Conservation (phyloP, 2,113 vertebrate genomes). For the Puma concolor region DNA sequence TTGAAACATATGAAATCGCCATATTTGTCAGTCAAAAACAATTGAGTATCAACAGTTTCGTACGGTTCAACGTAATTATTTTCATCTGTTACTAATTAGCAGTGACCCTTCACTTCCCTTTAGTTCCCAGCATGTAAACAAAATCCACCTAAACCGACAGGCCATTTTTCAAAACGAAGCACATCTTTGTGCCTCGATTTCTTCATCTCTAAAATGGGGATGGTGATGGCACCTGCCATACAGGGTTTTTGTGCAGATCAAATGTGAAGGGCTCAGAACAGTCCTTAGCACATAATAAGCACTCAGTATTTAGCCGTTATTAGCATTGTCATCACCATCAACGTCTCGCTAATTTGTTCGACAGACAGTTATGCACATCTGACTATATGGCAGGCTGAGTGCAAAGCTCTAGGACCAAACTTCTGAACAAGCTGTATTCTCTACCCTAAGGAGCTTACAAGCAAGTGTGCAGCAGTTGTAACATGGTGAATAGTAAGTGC, state of each 20-base stretch:
- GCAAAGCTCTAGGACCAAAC: neutral
- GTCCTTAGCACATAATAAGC: neutral
- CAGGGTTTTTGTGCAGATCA: neutral
- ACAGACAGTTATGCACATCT: neutral
- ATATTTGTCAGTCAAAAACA: neutral
- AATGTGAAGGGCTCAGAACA: neutral
- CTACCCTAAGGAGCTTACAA: neutral
- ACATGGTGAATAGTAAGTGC: neutral
- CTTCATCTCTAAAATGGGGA: neutral
- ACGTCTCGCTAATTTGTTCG: neutral
- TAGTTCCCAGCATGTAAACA: neutral
- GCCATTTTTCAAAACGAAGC: neutral
- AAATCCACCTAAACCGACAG: slow-evolving; percentile 7
- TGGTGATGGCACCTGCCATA: neutral
- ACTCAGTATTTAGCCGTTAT: neutral
- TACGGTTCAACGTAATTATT: neutral
- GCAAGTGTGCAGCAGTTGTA: neutral
- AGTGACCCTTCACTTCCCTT: neutral
- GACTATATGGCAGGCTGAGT: neutral
- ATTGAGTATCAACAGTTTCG: neutral
- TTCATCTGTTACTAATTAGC: neutral
- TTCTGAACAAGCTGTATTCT: neutral
- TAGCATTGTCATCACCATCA: neutral
- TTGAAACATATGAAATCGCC: neutral
- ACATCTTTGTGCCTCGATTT: neutral